These are phyloP conservation scores for Napeogenes sylphis DNA, from an alignment of 2,888 invertebrate genomes.

Conservation along the genomic window DNA sequence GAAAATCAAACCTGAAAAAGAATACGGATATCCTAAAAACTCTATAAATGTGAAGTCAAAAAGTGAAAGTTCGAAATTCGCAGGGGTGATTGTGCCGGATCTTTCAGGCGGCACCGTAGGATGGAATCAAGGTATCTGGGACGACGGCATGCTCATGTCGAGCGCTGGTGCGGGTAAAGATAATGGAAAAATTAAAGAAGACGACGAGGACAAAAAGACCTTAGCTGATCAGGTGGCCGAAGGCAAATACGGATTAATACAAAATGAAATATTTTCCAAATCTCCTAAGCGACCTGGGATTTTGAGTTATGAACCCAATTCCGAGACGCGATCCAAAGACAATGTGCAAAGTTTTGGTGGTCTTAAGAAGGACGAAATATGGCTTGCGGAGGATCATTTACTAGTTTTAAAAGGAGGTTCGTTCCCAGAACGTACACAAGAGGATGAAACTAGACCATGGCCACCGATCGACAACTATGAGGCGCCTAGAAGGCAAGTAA, in stretches of 20 bases:
- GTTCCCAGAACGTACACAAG: constrained; percentile 77
- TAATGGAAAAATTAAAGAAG: constrained; percentile 60
- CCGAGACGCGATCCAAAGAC: constrained; percentile 87
- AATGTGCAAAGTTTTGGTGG: constrained; percentile 89
- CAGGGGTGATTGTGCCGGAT: constrained; percentile 61
- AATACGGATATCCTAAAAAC: constrained; percentile 63
- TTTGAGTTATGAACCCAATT: constrained; percentile 87
- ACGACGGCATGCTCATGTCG: constrained; percentile 82
- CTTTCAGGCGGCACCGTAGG: constrained; percentile 72
- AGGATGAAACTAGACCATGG: constrained; percentile 78
- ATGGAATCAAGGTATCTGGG: constrained; percentile 78
- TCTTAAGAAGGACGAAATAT: constrained; percentile 89
- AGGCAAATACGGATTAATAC: constrained; percentile 92
- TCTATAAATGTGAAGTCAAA: constrained; percentile 58
- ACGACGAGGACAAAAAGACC: constrained; percentile 88
- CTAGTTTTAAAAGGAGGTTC: constrained; percentile 89
- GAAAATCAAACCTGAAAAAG: constrained; percentile 67
- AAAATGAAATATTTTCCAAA: constrained; percentile 87
- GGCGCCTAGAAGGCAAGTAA: constrained; percentile 90
- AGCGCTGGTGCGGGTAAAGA: constrained; percentile 84
- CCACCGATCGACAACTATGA: constrained; percentile 90
- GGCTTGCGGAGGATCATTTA: constrained; percentile 93
- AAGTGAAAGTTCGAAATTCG: constrained; percentile 64
- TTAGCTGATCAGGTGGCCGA: constrained; percentile 93
- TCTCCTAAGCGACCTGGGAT: constrained; percentile 87